A percentile compares a stretch with the other conserved stretches of the same genome.
phyloP scores from a whole-genome alignment of 2,888 invertebrate genomes.

The Agonopterix arenella region DNA sequence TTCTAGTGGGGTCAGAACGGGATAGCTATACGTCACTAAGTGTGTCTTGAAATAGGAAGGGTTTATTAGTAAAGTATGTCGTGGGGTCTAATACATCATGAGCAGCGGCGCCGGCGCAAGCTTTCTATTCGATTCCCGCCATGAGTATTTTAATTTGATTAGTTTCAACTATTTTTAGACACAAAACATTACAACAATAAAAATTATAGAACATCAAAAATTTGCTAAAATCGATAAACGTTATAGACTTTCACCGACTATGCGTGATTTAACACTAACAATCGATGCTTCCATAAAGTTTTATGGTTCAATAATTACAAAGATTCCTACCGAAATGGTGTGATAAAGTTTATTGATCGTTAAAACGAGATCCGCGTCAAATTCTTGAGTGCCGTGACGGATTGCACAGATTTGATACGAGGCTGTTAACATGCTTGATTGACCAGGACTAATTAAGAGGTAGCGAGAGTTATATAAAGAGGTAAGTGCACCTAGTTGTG shows the following conservation, averaged over 20 bases:
- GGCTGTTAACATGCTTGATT: slow-evolving; percentile 43
- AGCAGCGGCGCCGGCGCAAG: slow-evolving; percentile 59
- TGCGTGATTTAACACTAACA: slow-evolving; percentile 38
- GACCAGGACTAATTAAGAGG: slow-evolving; percentile 64
- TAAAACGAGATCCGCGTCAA: slow-evolving; percentile 53
- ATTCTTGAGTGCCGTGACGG: slow-evolving; percentile 54
- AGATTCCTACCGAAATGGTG: slow-evolving; percentile 68
- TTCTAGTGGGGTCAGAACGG: slow-evolving; percentile 12
- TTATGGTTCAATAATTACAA: slow-evolving; percentile 55
- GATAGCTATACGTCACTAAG: slow-evolving; percentile 44
- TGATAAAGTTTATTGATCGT: slow-evolving; percentile 70
- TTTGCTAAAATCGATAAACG: slow-evolving; percentile 15
- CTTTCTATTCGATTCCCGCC: slow-evolving; percentile 46
- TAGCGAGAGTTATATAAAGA: slow-evolving; percentile 37
- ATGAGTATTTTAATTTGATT: slow-evolving; percentile 43
- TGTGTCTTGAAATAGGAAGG: slow-evolving; percentile 44
- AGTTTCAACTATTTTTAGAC: slow-evolving; percentile 5
- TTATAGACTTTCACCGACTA: slow-evolving; percentile 42
- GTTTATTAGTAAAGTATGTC: slow-evolving; percentile 61
- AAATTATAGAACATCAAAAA: slow-evolving; percentile 1
- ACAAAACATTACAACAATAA: background rate
- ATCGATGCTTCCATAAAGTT: slow-evolving; percentile 45
- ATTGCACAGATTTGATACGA: slow-evolving; percentile 52
- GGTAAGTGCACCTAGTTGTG: too few relatives aligned
- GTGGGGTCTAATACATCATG: slow-evolving; percentile 64